These are phyloP conservation scores for Drosophila planitibia DNA, from an alignment of 2,888 invertebrate genomes.

Conservation along the genomic window DNA sequence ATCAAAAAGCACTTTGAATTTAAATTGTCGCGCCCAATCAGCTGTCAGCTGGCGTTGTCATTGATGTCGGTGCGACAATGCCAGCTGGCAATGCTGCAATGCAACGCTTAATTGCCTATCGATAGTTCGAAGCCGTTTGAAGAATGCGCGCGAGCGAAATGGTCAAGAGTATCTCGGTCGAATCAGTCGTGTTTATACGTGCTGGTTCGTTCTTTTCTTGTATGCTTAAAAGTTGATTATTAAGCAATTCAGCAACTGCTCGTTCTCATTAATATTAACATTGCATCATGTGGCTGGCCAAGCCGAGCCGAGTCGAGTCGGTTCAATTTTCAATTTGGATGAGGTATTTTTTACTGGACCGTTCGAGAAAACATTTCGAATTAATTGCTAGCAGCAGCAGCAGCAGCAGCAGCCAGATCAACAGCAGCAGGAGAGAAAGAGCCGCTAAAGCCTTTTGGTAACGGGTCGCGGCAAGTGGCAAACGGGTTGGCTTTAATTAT, in stretches of 20 bases:
- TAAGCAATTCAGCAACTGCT: slow-evolving; percentile 64
- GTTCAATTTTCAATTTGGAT: slow-evolving; percentile 65
- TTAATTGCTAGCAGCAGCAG: slow-evolving; percentile 63
- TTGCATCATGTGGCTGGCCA: not conserved
- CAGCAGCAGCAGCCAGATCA: slow-evolving; percentile 46
- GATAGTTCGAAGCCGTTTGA: slow-evolving; percentile 30
- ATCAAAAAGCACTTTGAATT: not conserved
- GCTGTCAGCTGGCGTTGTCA: slow-evolving; percentile 30
- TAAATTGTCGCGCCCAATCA: slow-evolving; percentile 23
- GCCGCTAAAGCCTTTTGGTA: slow-evolving; percentile 35
- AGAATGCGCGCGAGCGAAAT: slow-evolving; percentile 1
- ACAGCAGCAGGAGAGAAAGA: slow-evolving; percentile 3
- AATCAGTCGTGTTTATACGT: not conserved
- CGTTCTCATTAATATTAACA: slow-evolving; percentile 18
- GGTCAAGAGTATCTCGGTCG: slow-evolving; percentile 10
- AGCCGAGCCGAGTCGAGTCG: not conserved
- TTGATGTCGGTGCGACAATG: not conserved
- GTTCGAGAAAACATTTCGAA: slow-evolving; percentile 51
- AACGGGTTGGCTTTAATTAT: slow-evolving; percentile 78
- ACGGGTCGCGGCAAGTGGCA: slow-evolving; percentile 49
- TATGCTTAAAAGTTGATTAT: slow-evolving; percentile 40
- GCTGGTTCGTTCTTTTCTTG: slow-evolving; percentile 1
- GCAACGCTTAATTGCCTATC: slow-evolving; percentile 52
- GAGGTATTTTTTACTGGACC: slow-evolving; percentile 72
- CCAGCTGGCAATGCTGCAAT: slow-evolving; percentile 5